Evolutionary conservation across 2,113 vertebrate species (phyloP).

Genomic region (Sinocyclocheilus anophthalmus): DNA sequence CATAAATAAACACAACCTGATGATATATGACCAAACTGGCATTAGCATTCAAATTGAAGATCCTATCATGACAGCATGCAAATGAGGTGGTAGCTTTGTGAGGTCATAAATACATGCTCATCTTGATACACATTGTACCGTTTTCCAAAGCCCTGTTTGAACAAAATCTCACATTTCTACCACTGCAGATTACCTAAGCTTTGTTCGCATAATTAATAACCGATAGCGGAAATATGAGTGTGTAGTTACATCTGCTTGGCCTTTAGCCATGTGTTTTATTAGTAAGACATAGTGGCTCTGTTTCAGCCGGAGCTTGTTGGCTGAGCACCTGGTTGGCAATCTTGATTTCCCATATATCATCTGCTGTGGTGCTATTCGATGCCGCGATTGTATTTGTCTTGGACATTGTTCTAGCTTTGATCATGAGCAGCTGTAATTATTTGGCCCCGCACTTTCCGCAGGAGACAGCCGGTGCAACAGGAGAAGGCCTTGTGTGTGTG

Average conservation of each 20-base stretch:
- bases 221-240: background rate
- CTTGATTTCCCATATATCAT: constrained; percentile 70
- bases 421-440: constrained; percentile 76
- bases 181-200: constrained; percentile 38
- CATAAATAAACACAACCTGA: constrained; percentile 8
- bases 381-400: constrained; percentile 72
- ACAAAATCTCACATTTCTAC: background rate
- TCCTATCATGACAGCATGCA: constrained; percentile 11
- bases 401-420: constrained; percentile 76
- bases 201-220: constrained; percentile 5
- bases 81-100: background rate
- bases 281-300: constrained; percentile 56
- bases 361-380: constrained; percentile 68
- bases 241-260: constrained; percentile 37
- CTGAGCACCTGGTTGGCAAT: constrained; percentile 60
- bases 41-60: constrained; percentile 31
- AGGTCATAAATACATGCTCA: constrained; percentile 10
- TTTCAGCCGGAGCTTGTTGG: constrained; percentile 63
- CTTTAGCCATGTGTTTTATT: constrained; percentile 55
- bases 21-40: background rate
- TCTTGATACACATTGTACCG: background rate
- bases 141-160: background rate
- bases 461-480: constrained; percentile 72
- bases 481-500: constrained; percentile 60
- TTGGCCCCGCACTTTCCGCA: constrained; percentile 65